Percentiles rank a stretch among this genome's conserved stretches.
Evolutionary conservation across 1,140 invertebrate species (phyloP).

Genomic region (Platyura marginata): DNA sequence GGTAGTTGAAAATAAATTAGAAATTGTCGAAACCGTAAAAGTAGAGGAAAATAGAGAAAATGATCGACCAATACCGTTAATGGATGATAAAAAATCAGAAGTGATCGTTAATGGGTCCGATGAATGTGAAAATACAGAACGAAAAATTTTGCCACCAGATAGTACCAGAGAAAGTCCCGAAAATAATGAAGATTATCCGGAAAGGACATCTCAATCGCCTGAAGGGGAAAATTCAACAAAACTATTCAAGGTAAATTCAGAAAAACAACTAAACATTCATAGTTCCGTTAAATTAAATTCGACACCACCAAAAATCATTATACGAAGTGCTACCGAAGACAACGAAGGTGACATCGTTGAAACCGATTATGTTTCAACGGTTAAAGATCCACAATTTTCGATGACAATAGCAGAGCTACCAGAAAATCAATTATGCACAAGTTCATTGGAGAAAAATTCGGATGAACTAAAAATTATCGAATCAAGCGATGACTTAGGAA

Average conservation of each 20-base stretch:
- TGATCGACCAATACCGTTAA: neutral
- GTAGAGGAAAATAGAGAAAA: neutral
- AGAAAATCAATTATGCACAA: neutral
- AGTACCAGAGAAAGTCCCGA: neutral
- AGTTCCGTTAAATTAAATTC: neutral
- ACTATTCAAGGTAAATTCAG: neutral
- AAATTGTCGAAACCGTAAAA: neutral
- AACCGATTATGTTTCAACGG: too few species aligned
- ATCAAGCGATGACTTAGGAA: constrained; percentile 2
- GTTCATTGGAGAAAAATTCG: neutral
- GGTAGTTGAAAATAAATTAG: neutral
- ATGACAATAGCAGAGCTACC: neutral
- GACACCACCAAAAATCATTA: neutral
- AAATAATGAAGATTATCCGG: neutral
- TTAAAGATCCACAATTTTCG: neutral
- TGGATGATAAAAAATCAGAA: neutral
- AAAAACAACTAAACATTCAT: neutral
- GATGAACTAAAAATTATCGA: constrained; percentile 4
- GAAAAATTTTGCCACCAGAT: neutral
- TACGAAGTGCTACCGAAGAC: neutral
- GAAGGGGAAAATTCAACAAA: neutral
- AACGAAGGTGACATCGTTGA: too few species aligned
- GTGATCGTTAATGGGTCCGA: neutral
- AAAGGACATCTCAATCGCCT: neutral
- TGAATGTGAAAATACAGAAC: neutral